phyloP scores from a whole-genome alignment of 2,888 invertebrate species.

The Hyppa rectilinea region DNA sequence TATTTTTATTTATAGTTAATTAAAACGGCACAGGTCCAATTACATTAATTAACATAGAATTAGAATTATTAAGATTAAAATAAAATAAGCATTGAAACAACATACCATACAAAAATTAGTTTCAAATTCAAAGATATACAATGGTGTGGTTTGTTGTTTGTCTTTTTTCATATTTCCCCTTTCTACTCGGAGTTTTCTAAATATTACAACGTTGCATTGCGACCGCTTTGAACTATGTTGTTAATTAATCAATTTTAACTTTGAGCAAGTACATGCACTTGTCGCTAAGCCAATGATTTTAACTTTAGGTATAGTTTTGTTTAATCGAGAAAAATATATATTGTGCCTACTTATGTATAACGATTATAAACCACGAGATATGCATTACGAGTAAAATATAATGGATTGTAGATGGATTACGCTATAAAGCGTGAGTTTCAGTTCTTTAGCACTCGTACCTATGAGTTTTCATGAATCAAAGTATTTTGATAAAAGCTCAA shows the following conservation, averaged over 20 bases:
- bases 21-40: no score
- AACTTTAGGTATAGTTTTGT: constrained; percentile 15
- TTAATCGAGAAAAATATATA: constrained; percentile 15
- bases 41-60: no score
- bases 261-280: constrained; percentile 54
- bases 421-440: background rate
- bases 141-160: no score
- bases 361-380: background rate
- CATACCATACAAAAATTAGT: no score
- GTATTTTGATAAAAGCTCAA: no score
- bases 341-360: background rate
- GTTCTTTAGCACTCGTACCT: background rate
- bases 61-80: no score
- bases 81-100: no score
- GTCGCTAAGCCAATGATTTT: constrained; percentile 48
- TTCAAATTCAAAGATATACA: no score
- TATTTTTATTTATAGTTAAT: no score
- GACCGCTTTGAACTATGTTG: constrained; percentile 47
- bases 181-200: constrained; percentile 45
- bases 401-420: background rate
- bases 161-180: constrained; percentile 26
- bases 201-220: constrained; percentile 52
- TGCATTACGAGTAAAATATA: background rate
- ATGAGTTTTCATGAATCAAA: background rate
- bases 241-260: constrained; percentile 59